Evolutionary conservation across 1,140 invertebrate genomes (phyloP), one percentile per base, ranked within the genome.

Genomic region (Nymphalis io): DNA sequence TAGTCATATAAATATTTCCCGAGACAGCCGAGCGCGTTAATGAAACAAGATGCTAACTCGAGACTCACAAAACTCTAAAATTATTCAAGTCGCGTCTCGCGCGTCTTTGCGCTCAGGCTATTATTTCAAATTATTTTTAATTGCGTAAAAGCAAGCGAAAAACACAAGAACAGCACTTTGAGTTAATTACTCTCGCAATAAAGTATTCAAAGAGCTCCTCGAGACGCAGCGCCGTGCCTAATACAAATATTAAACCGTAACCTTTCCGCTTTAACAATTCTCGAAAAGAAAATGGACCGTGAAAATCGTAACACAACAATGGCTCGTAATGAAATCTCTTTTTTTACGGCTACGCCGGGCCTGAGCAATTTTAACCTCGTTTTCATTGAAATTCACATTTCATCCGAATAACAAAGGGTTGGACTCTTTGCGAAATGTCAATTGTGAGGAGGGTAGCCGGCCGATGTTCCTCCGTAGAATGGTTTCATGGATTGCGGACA

Each of bases 81-180:
- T 87, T 87, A 90, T 87, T 87, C 86, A 71, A 72, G 70, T 60
- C 76, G 79, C 82, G 76, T 81, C 78, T 71, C 75, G 55, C 76
- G 69, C 73, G 75, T 82, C 83, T 87, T 84, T 84, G 80, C 83
- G 78, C 74, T 74, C 68, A 57, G 61, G 81, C 81, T 89, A 88
- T 88, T 90, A 90, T 88, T 90, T 84, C 75, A 85, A 85, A 89
- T 90, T 88, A 89, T 88, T 90, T 88, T 89, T 90, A 90, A 89
- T 90, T 90, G 87, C 79, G 79, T 83, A 82, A 87, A 87, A 87
- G 84, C 85, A 86, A 84, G 78, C 82, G 80, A 84, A 84, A 86
- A 87, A 87, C 80, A 85, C 79, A 83, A 84, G 73, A 87, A 82
- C 82, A 81, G 73, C 79, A 77, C 80, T 80, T 70, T 62, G 76